Conservation (phyloP, 2,113 vertebrate species). For the Crotalus tigris region DNA sequence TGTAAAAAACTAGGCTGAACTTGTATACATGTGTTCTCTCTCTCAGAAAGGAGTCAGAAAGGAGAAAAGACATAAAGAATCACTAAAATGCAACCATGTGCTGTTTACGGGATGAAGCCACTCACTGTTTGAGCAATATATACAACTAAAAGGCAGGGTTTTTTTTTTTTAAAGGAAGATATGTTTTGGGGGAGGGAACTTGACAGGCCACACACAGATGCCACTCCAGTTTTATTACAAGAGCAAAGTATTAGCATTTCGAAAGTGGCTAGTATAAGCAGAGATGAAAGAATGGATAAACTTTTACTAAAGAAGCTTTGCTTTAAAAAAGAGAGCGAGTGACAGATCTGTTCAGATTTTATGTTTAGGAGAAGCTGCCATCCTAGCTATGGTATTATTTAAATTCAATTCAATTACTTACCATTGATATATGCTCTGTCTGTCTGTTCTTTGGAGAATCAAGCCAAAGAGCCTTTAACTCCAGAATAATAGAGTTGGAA, state of each 20-base stretch:
- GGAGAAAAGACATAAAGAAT: not conserved
- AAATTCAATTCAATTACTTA: not conserved
- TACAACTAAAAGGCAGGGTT: not conserved
- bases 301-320: not conserved
- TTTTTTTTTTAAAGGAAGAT: not conserved
- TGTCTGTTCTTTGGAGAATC: not conserved
- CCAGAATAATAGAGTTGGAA: not conserved
- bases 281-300: not conserved
- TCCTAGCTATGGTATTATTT: not conserved
- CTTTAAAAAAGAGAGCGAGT: not conserved
- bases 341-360: constrained; percentile 3
- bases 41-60: not conserved
- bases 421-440: not conserved
- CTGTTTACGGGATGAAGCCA: not conserved
- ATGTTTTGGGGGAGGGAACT: not conserved
- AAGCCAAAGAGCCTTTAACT: not conserved
- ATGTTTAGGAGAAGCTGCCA: not conserved
- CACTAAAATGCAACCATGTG: not conserved
- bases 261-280: not conserved
- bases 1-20: not conserved
- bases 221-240: not conserved
- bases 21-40: not conserved
- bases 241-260: not conserved
- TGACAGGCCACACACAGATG: not conserved
- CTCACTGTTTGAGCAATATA: not conserved